Base-by-base conservation (phyloP, 2,797 vertebrate genomes). In the Toxotes lorentzi region DNA sequence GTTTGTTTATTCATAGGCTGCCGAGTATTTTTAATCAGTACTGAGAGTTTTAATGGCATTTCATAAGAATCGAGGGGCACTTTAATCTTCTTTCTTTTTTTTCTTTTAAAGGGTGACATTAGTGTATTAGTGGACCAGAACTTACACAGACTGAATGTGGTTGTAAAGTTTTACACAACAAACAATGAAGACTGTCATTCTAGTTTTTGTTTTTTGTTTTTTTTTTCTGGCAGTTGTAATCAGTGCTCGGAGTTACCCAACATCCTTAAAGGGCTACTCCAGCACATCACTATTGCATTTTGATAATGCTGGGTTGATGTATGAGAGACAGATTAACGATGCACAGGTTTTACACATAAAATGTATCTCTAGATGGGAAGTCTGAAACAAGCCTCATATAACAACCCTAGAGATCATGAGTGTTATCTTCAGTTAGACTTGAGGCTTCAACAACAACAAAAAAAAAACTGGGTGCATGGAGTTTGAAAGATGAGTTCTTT, bases 1-100 rank as follows among this genome's bases (percentile, higher is more conserved):
- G 84, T 30, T 90, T 83, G 60, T 73, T 69, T 3, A 7, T 70
- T 70, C 60, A 47, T 10, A 30, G 24, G 54, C 11, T 54, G 30
- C 56, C 19, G 32, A 43, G n/a, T 62, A 48, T 70, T 76, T 54
- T 53, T 9, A 10, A 30, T 35, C 35, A 57, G 35, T 14, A 2
- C 45, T 73, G 24, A 54, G 21, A 51, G 38, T 63, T 71, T 71
- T 64, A 4, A 45, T 43, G n/a, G 57, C 24, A 30, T 70, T 57
- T 64, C 24, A 7, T 67, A 51, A 62, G 23, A 68, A 72, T 58
- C 21, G 21, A 45, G 11, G 12, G 7, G 23, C 61, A 57, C 30
- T 2, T 45, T 38, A 17, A 64, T 27, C n/a, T 41, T 61, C n/a
- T 51, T 23, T 48, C 67, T 19, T 65, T 61, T 51, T 61, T 61